These are phyloP conservation scores for Hymenopus coronatus DNA, from an alignment of 2,888 invertebrate species.

Conservation along the genomic window DNA sequence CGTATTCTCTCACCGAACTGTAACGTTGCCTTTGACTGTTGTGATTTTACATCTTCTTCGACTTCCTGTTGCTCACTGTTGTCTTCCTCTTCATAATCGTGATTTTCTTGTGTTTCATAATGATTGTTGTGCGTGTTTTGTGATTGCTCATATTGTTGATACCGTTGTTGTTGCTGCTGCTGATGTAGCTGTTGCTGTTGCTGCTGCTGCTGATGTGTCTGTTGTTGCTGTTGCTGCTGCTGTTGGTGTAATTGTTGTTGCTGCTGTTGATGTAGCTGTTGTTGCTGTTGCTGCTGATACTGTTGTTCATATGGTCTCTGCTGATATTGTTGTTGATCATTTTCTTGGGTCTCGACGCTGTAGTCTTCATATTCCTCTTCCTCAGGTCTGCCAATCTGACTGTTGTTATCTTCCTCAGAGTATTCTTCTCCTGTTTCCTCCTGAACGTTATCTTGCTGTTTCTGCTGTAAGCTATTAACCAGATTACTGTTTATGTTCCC, in stretches of 20 bases:
- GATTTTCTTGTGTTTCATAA: slow-evolving; percentile 34
- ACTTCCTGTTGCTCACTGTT: slow-evolving; percentile 39
- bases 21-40: slow-evolving; percentile 40
- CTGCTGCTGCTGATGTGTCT: no score
- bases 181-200: slow-evolving; percentile 40
- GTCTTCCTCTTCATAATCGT: slow-evolving; percentile 36
- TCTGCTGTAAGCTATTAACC: slow-evolving; percentile 15
- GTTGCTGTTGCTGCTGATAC: neutral
- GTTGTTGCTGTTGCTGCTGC: slow-evolving; percentile 26
- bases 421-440: slow-evolving; percentile 20
- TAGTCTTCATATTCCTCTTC: slow-evolving; percentile 11
- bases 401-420: slow-evolving; percentile 20
- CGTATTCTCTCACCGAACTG: slow-evolving; percentile 26
- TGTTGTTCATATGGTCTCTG: neutral
- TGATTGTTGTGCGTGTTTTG: slow-evolving; percentile 37
- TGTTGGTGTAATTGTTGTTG: neutral
- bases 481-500: slow-evolving; percentile 51
- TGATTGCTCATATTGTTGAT: slow-evolving; percentile 37
- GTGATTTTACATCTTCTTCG: slow-evolving; percentile 42
- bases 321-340: neutral
- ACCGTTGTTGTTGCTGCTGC: slow-evolving; percentile 38
- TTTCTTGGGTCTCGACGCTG: neutral
- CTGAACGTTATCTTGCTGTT: neutral
- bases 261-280: neutral
- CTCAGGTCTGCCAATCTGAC: neutral